Evolutionary conservation across 2,113 vertebrate genomes (phyloP), one percentile per base, ranked within the genome.

Genomic region (Heloderma charlesbogerti): DNA sequence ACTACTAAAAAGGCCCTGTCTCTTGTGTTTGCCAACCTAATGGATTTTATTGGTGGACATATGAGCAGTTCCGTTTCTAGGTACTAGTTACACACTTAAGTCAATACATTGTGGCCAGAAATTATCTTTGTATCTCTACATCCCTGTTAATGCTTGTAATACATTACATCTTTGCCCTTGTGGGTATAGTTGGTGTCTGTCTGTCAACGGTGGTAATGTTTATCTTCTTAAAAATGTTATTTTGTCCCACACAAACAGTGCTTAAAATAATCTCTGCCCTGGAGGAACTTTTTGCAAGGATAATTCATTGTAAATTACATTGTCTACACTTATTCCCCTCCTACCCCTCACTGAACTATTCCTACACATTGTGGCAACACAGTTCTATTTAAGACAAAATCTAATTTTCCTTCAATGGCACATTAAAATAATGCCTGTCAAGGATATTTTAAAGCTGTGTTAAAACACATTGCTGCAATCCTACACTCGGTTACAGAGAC

Each of bases 371-470:
- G 37, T 63, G 22, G 57, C 27, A 67, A 81, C 78, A 80, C 43
- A 57, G 31, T 89, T 86, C 78, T 86, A 67, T 89, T 89, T 89
- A 81, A 92, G 78, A 82, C 66, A 40, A 75, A 66, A 67, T 86
- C 60, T 75, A 82, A 89, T 92, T 77, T 87, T 54, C n/a, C 75
- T 87, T 83, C 37, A 78, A 87, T 87, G 84, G 43, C 20, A 15
- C 69, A 37, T 88, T 87, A 87, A 81, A 79, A 88, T 77, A 87
- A 86, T 80, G 40, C 45, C 54, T 74, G 77, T 66, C 77, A 45
- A 75, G 77, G 84, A 86, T 92, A 77, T 57, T 57, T 75, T 91
- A 75, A 83, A 75, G 22, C 48, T 69, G 45, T 79, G 25, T 77
- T 86, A 85, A 13, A 54, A 72, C 22, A 18, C 34, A 90, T 71